Evolutionary conservation across 2,113 vertebrate species (phyloP).

Genomic region (Macrotus californicus): DNA sequence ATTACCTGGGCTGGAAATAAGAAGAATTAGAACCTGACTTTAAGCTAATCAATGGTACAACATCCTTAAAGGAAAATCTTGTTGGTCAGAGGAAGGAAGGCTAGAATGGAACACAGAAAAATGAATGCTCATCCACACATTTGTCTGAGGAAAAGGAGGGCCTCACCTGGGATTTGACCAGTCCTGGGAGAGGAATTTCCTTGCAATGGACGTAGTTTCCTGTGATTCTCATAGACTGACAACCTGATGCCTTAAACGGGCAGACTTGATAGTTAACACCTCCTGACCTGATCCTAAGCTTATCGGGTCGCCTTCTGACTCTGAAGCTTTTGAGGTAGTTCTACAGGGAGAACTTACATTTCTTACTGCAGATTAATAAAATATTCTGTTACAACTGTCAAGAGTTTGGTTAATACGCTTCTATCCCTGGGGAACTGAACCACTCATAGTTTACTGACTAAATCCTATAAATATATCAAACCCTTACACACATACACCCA

Average conservation of each 20-base stretch:
- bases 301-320: background rate
- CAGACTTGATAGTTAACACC: background rate
- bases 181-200: background rate
- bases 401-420: background rate
- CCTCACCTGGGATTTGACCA: background rate
- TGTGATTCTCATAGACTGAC: background rate
- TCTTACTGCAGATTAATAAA: background rate
- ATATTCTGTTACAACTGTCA: background rate
- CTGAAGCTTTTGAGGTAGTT: background rate
- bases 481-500: background rate
- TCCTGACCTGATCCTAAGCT: background rate
- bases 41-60: background rate
- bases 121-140: background rate
- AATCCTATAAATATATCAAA: background rate
- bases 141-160: background rate
- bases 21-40: background rate
- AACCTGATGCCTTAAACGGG: background rate
- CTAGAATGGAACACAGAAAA: background rate
- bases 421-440: background rate
- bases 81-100: background rate
- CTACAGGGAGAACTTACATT: background rate
- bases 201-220: background rate
- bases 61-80: background rate
- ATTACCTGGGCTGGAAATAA: background rate
- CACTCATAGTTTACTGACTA: background rate